A percentile compares a stretch with the other conserved stretches of the same genome.
phyloP scores from a whole-genome alignment of 2,888 invertebrate species.

The Apodemia hepburni region DNA sequence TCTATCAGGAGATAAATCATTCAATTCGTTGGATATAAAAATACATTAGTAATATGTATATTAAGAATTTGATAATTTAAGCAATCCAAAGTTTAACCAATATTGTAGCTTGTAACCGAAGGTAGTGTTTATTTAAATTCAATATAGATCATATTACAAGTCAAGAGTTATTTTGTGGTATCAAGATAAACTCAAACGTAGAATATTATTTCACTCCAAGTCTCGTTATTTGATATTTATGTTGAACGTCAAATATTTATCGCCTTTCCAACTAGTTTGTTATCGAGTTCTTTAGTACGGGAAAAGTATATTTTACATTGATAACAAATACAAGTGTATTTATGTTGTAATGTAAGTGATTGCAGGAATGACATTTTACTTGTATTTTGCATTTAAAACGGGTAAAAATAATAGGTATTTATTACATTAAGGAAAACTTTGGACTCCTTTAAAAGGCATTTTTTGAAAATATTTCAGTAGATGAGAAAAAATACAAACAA shows the following conservation, averaged over 20 bases:
- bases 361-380: too few species aligned
- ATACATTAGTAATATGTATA: not conserved
- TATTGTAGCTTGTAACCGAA: not conserved
- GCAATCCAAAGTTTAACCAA: not conserved
- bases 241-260: conserved; percentile 9
- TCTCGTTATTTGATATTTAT: conserved; percentile 10
- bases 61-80: not conserved
- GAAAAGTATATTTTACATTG: not conserved
- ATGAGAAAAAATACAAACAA: too few species aligned
- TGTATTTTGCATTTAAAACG: too few species aligned
- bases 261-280: conserved; percentile 5
- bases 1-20: too few species aligned
- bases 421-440: too few species aligned
- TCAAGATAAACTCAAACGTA: conserved; percentile 15
- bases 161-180: not conserved
- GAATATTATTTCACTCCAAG: conserved; percentile 12
- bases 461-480: too few species aligned
- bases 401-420: too few species aligned
- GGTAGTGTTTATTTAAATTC: not conserved
- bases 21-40: not conserved
- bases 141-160: conserved; percentile 22
- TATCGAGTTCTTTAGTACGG: conserved; percentile 6
- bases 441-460: too few species aligned
- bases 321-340: too few species aligned
- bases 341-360: too few species aligned